Evolutionary conservation across 2,113 vertebrate species (phyloP).

Genomic region (Irena cyanogastra): DNA sequence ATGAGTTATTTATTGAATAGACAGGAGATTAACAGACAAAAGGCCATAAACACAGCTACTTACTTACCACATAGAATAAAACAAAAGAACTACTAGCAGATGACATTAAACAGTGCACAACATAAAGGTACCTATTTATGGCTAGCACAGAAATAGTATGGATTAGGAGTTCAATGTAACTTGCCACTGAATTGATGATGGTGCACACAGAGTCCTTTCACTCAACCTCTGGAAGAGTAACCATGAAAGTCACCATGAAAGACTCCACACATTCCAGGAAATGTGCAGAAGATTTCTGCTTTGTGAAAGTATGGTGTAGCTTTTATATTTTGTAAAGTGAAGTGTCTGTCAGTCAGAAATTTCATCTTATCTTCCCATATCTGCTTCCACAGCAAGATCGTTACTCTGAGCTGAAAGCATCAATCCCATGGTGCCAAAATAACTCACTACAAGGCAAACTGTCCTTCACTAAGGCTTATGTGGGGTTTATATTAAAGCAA

Average conservation of each 20-base stretch:
- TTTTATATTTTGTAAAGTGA: not conserved
- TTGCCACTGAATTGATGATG: rapidly evolving
- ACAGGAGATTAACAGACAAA: not conserved
- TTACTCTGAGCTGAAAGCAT: not conserved
- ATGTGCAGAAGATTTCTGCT: not conserved
- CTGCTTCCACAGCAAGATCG: not conserved
- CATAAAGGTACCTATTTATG: not conserved
- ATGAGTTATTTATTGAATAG: not conserved
- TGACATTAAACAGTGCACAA: not conserved
- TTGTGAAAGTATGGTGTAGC: not conserved
- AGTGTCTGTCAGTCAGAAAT: not conserved
- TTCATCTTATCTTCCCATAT: not conserved
- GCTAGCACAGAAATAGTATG: not conserved
- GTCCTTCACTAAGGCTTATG: not conserved
- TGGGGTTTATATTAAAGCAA: not conserved
- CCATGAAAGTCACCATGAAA: not conserved
- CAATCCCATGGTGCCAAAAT: not conserved
- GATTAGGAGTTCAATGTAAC: not conserved
- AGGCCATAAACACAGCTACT: not conserved
- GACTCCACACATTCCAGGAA: not conserved
- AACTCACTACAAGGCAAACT: not conserved
- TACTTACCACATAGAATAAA: not conserved
- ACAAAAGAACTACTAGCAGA: not conserved
- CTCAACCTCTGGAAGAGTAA: not conserved
- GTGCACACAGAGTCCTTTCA: not conserved